These are phyloP conservation scores for Torymus tubicola DNA, from an alignment of 2,888 invertebrate species.

Conservation along the genomic window DNA sequence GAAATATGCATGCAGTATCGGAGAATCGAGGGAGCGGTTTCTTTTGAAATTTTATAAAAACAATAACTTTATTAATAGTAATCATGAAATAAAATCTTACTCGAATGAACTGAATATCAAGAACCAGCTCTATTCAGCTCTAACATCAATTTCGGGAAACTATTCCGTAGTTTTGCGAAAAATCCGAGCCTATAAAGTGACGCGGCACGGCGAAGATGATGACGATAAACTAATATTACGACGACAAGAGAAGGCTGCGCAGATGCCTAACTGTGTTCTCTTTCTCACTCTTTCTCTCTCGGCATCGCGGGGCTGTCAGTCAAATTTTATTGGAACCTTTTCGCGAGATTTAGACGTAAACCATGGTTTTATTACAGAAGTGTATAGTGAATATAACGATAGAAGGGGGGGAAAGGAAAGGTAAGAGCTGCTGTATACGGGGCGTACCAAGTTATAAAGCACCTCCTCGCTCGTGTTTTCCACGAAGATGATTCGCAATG, in stretches of 20 bases:
- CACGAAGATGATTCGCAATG: slow-evolving; percentile 38
- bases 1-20: too few relatives aligned
- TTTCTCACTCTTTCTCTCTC: too few relatives aligned
- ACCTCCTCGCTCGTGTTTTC: slow-evolving; percentile 26
- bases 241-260: not conserved
- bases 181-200: slow-evolving; percentile 28
- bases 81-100: not conserved
- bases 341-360: slow-evolving; percentile 53
- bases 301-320: not conserved
- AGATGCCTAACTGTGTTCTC: too few relatives aligned
- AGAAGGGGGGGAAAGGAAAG: not conserved
- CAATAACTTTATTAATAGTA: not conserved
- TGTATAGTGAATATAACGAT: slow-evolving; percentile 6
- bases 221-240: slow-evolving; percentile 47
- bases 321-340: slow-evolving; percentile 30
- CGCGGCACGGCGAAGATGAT: not conserved
- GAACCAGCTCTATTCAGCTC: not conserved
- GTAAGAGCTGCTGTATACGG: not conserved
- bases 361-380: slow-evolving; percentile 35
- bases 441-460: slow-evolving; percentile 46
- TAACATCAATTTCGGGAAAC: slow-evolving; percentile 13
- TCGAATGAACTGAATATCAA: slow-evolving; percentile 32
- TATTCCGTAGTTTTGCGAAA: slow-evolving; percentile 32
- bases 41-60: not conserved
- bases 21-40: not conserved